Evolutionary conservation across 2,113 vertebrate genomes (phyloP), one percentile per base, ranked within the genome.

Genomic region (Protomyctophum bolini): DNA sequence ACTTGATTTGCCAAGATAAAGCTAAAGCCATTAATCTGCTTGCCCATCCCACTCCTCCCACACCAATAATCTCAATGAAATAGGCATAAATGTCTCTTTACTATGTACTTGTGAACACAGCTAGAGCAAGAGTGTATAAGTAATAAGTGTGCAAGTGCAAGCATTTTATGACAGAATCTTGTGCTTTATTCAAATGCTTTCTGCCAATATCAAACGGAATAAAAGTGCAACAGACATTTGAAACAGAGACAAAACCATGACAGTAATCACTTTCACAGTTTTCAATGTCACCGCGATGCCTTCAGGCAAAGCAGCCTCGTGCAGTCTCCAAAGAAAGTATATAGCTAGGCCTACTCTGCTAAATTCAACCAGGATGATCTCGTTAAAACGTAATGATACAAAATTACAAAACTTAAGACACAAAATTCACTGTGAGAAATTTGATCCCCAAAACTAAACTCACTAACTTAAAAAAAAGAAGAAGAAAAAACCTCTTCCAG

Each of bases 1-100:
- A 84, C 83, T 81, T 83, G 75, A 91, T 87, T 92, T 91, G 91
- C 91, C 91, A 92, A 92, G 79, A 88, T 89, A 89, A 90, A 89
- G 84, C 73, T 82, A 68, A 80, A 83, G 76, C 76, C 75, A 87
- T 88, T 89, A 85, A 89, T 91, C 79, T 41, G 5, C 33, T 81
- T 87, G 77, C 69, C 82, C 80, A 85, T 75, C 83, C 28, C 9
- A 68, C 28, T 72, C 72, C 74, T 54, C 71, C 71, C 63, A 66
- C 47, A 75, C 78, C 85, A 91, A 85, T 90, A 91, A 91, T 87
- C 72, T 80, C 83, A 79, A 10, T 70, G 58, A 75, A 90, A 85
- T 65, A 80, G 79, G 62, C 64, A 56, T 66, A 75, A 73, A 78
- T 15, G 60, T 66, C 68, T 83, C 56, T 82, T 73, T 81, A 75